phyloP scores from a whole-genome alignment of 92 coral and sea anemone species.

The Isaurus tuberculatus region DNA sequence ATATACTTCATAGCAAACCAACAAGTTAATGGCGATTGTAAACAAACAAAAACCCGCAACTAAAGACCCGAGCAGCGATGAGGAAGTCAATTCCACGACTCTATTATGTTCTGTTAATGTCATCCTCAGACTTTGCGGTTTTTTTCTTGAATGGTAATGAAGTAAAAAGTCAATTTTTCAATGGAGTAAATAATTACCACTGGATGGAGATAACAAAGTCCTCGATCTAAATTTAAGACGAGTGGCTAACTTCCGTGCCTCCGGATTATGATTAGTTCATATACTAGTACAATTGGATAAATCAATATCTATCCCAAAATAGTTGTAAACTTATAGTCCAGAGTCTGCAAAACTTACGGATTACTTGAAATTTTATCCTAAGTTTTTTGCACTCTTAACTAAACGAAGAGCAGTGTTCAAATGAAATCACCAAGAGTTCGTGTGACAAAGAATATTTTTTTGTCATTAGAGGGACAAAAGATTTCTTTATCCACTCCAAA shows the following conservation, averaged over 20 bases:
- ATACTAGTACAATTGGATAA: constrained; percentile 4
- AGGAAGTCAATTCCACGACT: constrained; percentile 82
- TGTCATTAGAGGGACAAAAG: constrained; percentile 83
- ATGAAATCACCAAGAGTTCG: constrained; percentile 15
- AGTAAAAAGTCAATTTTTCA: neutral
- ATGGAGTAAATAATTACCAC: neutral
- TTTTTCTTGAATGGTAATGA: neutral
- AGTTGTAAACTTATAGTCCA: constrained; percentile 26
- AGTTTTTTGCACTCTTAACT: constrained; percentile 28
- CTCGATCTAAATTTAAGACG: neutral
- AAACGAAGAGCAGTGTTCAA: constrained; percentile 19
- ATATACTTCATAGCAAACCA: constrained; percentile 89
- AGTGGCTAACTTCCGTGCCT: neutral
- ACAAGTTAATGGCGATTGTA: constrained; percentile 82
- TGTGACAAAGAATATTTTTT: constrained; percentile 39
- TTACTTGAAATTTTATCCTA: neutral
- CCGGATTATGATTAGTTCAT: neutral
- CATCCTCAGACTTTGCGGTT: neutral
- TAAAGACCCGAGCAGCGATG: constrained; percentile 79
- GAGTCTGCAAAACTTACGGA: neutral
- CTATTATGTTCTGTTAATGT: constrained; percentile 19
- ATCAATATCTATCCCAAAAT: constrained; percentile 25
- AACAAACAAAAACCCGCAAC: constrained; percentile 84
- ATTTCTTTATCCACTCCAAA: constrained; percentile 67
- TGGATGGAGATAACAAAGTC: neutral